Conservation (phyloP, 2,797 vertebrate species). For the Sebastes kiyomatsui region DNA sequence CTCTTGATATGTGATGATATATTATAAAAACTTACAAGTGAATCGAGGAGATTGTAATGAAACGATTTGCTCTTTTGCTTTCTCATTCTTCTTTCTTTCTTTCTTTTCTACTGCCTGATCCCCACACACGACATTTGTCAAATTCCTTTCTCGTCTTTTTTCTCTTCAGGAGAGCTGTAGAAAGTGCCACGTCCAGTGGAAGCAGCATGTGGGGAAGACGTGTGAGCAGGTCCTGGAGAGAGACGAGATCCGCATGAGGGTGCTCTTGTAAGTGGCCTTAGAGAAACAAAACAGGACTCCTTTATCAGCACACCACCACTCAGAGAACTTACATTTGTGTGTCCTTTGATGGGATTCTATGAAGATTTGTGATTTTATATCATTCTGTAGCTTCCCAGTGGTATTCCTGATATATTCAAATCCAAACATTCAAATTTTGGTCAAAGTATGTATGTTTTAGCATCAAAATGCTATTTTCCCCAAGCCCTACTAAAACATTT, state of each 20-base stretch:
- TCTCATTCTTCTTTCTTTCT: neutral
- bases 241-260: conserved; percentile 96
- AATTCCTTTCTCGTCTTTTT: neutral
- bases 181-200: conserved; percentile 97
- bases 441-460: too few species aligned
- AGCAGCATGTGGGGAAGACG: conserved; percentile 93
- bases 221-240: conserved; percentile 95
- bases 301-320: neutral
- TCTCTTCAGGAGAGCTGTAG: conserved; percentile 91
- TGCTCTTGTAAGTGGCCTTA: conserved; percentile 89
- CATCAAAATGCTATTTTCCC: too few species aligned
- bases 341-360: neutral
- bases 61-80: fast-evolving
- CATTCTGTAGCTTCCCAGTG: too few species aligned
- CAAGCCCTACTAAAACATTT: too few species aligned
- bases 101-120: neutral
- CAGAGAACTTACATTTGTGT: too few species aligned
- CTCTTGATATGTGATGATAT: neutral
- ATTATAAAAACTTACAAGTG: neutral
- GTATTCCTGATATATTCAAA: too few species aligned
- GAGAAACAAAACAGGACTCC: neutral
- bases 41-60: neutral
- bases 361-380: neutral
- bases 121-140: neutral
- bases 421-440: too few species aligned